A percentile compares a stretch with the other conserved stretches of the same genome.
phyloP scores from a whole-genome alignment of 2,113 vertebrate species.

The Pseudonaja textilis region DNA sequence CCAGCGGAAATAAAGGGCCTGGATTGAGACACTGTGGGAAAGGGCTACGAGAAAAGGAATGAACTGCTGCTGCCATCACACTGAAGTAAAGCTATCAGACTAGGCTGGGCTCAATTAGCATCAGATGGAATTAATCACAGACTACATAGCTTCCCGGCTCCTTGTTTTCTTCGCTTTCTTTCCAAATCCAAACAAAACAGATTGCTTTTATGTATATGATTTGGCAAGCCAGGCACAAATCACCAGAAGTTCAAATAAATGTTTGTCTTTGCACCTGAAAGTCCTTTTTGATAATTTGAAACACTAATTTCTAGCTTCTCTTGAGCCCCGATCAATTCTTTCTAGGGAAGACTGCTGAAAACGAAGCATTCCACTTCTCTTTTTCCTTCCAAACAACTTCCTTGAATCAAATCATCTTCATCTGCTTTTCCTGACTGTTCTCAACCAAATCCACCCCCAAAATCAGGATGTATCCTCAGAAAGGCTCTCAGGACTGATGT shows the following conservation, averaged over 20 bases:
- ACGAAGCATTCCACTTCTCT: background rate
- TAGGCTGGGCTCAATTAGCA: conserved; percentile 13
- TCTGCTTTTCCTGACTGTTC: background rate
- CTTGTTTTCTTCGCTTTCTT: background rate
- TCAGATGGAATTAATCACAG: conserved; percentile 4
- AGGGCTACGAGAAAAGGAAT: background rate
- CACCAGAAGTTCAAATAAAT: background rate
- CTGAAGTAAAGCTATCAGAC: background rate
- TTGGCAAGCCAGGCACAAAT: conserved; percentile 5
- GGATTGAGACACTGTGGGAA: conserved; percentile 50
- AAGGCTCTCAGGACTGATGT: background rate
- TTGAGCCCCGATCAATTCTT: background rate
- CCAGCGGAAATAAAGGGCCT: conserved; percentile 35
- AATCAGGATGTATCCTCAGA: background rate
- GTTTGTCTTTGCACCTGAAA: background rate
- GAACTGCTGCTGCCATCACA: background rate
- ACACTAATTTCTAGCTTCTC: background rate
- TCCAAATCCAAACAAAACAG: background rate
- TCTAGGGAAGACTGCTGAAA: background rate
- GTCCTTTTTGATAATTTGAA: background rate
- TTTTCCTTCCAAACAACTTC: background rate
- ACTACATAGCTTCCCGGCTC: background rate
- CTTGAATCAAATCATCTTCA: background rate
- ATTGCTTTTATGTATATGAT: conserved; percentile 8
- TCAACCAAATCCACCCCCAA: background rate